Evolutionary conservation across 2,113 vertebrate species (phyloP).

Genomic region (Nannobrachium achirus): DNA sequence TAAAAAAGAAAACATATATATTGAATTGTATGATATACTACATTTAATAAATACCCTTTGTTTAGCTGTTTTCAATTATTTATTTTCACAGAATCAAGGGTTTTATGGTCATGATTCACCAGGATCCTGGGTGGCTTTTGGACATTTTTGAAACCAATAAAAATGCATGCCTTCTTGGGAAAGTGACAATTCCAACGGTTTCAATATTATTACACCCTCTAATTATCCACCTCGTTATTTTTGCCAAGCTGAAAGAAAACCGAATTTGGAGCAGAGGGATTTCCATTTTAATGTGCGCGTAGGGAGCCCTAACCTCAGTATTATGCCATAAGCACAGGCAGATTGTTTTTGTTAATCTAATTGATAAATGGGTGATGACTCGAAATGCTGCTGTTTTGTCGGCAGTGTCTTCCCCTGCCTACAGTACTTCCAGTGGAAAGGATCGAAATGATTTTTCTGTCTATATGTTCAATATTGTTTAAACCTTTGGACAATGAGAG

Average conservation of each 20-base stretch:
- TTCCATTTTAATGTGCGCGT: background rate
- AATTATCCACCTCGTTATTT: constrained; percentile 20
- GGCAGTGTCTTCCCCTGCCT: background rate
- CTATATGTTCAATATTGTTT: background rate
- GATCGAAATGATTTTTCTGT: too few species aligned
- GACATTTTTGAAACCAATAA: constrained; percentile 44
- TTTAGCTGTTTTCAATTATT: too few species aligned
- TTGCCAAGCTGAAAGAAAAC: too few species aligned
- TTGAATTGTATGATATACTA: too few species aligned
- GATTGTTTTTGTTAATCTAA: background rate
- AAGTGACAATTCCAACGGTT: background rate
- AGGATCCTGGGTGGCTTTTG: too few species aligned
- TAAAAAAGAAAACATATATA: too few species aligned
- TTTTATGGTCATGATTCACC: too few species aligned
- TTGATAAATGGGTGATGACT: background rate
- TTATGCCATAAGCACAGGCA: background rate
- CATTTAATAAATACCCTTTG: too few species aligned
- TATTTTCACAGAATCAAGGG: too few species aligned
- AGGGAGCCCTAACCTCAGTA: background rate
- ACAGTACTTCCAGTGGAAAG: too few species aligned
- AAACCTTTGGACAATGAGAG: background rate
- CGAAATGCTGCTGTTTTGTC: constrained; percentile 13
- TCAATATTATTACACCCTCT: constrained; percentile 35
- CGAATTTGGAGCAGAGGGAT: background rate
- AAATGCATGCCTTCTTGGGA: background rate